These are phyloP conservation scores for Aplidium turbinatum DNA, from an alignment of 23 tunicate species.

Conservation along the genomic window DNA sequence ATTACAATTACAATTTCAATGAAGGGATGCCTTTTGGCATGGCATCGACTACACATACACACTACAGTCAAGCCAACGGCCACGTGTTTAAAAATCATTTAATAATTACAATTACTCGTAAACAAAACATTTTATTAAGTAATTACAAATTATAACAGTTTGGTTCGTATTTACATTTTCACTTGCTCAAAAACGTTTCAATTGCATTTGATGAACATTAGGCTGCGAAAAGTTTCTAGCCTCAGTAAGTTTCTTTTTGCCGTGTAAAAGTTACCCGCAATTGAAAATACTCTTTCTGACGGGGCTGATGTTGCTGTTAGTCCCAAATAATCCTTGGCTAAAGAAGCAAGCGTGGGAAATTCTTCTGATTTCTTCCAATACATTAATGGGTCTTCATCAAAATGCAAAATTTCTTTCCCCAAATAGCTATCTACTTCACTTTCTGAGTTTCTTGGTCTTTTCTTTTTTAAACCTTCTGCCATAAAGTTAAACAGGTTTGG, in stretches of 20 bases:
- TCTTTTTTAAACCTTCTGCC: not conserved
- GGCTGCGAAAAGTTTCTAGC: constrained; percentile 17
- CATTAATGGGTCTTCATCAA: constrained; percentile 27
- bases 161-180: too few species aligned
- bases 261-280: not conserved
- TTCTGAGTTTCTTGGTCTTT: not conserved
- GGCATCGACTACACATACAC: too few species aligned
- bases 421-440: constrained; percentile 13
- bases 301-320: constrained; percentile 10
- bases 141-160: too few species aligned
- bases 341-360: constrained; percentile 29
- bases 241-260: constrained; percentile 17
- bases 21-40: too few species aligned
- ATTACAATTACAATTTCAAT: too few species aligned
- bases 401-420: constrained; percentile 11
- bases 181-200: too few species aligned
- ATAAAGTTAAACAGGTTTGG: constrained; percentile 22
- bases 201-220: constrained; percentile 20
- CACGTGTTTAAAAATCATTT: too few species aligned
- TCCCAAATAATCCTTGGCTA: constrained; percentile 28
- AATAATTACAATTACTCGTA: too few species aligned
- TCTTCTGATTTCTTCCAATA: constrained; percentile 30
- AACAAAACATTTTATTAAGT: too few species aligned
- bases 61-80: too few species aligned
- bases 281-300: constrained; percentile 21